Conservation (phyloP, 1,140 invertebrate genomes). For the Solen grandis region DNA sequence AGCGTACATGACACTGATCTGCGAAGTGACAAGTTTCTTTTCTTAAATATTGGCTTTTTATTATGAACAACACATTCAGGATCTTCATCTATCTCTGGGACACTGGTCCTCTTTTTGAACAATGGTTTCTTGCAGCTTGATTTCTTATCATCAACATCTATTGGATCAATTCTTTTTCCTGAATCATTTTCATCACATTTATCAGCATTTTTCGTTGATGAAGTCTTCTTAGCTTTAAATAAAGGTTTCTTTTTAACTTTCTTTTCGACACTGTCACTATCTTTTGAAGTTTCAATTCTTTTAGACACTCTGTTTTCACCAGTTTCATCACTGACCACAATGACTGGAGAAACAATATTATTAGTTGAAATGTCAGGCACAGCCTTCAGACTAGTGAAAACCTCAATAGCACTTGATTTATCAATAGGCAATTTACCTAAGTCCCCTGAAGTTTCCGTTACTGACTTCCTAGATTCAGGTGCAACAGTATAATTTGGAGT, state of each 20-base stretch:
- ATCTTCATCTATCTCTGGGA: background rate
- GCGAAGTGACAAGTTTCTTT: conserved; percentile 2
- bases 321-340: too few species aligned
- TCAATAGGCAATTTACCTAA: background rate
- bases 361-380: too few species aligned
- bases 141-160: background rate
- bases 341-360: too few species aligned
- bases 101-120: background rate
- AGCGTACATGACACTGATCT: background rate
- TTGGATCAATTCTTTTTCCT: background rate
- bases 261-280: too few species aligned
- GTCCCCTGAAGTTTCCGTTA: background rate
- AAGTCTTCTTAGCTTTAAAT: background rate
- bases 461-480: background rate
- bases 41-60: conserved; percentile 49
- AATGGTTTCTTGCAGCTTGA: background rate
- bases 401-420: background rate
- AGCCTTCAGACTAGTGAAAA: background rate
- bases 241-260: background rate
- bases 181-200: background rate
- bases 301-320: too few species aligned
- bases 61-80: background rate
- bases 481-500: background rate
- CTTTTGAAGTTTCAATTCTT: too few species aligned
- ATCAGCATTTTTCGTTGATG: background rate